A percentile compares a stretch with the other conserved stretches of the same genome.
Conservation (phyloP, 2,113 vertebrate genomes). For the Sebastes fasciatus region DNA sequence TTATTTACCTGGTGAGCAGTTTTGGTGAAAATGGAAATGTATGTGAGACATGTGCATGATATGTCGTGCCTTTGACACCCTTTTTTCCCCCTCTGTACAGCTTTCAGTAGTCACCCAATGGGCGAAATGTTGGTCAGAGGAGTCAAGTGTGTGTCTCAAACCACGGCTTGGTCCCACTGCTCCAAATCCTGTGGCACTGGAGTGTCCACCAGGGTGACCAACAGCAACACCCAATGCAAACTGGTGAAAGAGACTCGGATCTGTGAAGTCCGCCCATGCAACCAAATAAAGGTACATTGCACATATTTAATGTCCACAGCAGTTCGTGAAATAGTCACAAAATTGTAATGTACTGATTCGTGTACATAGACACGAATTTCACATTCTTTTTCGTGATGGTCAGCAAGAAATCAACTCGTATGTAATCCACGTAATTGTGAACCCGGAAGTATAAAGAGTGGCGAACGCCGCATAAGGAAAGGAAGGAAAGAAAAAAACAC, state of each 20-base stretch:
- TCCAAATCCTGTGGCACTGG: conserved; percentile 92
- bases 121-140: conserved; percentile 79
- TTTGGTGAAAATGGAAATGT: no score
- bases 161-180: conserved; percentile 94
- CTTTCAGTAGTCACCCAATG: conserved; percentile 67
- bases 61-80: neutral
- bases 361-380: no score
- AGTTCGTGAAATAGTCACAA: no score
- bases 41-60: neutral
- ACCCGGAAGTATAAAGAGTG: no score
- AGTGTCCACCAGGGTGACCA: conserved; percentile 91
- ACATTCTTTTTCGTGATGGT: no score
- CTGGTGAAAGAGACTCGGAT: conserved; percentile 91
- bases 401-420: no score
- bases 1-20: conserved; percentile 88
- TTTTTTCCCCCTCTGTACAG: conserved; percentile 55
- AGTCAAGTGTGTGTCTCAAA: conserved; percentile 88
- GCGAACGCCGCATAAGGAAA: no score
- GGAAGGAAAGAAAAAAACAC: no score
- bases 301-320: neutral
- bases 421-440: no score
- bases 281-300: conserved; percentile 87
- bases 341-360: no score
- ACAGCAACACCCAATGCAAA: conserved; percentile 89
- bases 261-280: conserved; percentile 92